A percentile compares a stretch with the other conserved stretches of the same genome.
phyloP scores from a whole-genome alignment of 2,113 vertebrate genomes.

The Eulemur macaco region DNA sequence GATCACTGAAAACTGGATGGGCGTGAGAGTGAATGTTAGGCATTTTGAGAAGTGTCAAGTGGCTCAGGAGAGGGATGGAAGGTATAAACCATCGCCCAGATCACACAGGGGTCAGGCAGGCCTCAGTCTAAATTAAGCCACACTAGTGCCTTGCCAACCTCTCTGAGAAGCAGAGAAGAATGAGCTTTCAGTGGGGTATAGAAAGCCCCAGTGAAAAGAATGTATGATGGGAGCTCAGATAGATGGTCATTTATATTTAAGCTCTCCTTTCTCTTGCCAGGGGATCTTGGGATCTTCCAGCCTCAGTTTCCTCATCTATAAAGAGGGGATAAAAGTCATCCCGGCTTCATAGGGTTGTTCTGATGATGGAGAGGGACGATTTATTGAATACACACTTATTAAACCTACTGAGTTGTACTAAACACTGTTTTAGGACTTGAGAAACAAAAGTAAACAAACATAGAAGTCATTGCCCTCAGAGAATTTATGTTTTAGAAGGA shows the following conservation, averaged over 20 bases:
- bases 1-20: neutral
- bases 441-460: neutral
- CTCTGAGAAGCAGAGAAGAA: neutral
- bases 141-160: neutral
- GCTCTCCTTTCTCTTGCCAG: neutral
- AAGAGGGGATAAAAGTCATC: no score
- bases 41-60: neutral
- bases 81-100: neutral
- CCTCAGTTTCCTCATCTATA: neutral
- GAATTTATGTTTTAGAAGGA: neutral
- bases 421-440: neutral
- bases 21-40: neutral
- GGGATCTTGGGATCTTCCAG: neutral
- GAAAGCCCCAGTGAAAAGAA: neutral
- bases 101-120: neutral
- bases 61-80: neutral
- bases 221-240: neutral
- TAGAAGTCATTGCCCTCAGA: neutral
- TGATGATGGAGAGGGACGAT: neutral
- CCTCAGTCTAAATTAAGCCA: neutral
- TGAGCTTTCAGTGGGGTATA: neutral
- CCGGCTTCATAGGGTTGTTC: neutral
- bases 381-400: neutral
- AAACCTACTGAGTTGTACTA: neutral
- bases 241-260: neutral